Percentiles rank a stretch among this genome's conserved stretches.
phyloP scores from a whole-genome alignment of 2,888 invertebrate genomes.

The Parnassius glacialis region DNA sequence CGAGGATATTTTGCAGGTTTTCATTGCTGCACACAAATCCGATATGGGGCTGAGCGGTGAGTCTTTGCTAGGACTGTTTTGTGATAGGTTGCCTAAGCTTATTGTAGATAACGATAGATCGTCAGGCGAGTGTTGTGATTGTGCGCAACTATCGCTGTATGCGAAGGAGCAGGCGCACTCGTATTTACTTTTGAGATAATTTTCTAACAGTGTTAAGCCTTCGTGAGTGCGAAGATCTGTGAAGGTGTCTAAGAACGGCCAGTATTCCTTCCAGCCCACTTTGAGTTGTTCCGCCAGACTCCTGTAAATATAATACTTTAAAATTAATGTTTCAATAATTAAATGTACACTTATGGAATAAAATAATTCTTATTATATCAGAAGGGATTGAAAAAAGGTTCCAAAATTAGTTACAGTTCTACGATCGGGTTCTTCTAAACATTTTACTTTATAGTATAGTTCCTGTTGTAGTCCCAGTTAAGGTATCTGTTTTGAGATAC shows the following conservation, averaged over 20 bases:
- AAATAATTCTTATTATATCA: too few species aligned
- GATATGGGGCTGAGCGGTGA: slow-evolving; percentile 76
- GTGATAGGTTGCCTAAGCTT: slow-evolving; percentile 47
- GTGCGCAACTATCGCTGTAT: slow-evolving; percentile 59
- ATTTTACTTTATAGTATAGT: too few species aligned
- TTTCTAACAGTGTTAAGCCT: slow-evolving; percentile 88
- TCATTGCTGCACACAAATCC: slow-evolving; percentile 81
- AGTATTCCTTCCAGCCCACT: slow-evolving; percentile 94
- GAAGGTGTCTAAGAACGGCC: slow-evolving; percentile 93
- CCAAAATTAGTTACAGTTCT: too few species aligned
- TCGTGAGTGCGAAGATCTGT: slow-evolving; percentile 87
- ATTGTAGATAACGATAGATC: slow-evolving; percentile 60
- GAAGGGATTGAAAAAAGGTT: too few species aligned
- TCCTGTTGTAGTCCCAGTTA: too few species aligned
- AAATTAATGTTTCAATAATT: background rate
- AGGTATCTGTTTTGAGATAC: too few species aligned
- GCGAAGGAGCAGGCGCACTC: slow-evolving; percentile 64
- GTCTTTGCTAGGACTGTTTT: slow-evolving; percentile 41
- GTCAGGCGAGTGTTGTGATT: slow-evolving; percentile 48
- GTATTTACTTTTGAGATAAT: slow-evolving; percentile 83
- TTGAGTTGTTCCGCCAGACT: slow-evolving; percentile 86
- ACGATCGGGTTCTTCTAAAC: too few species aligned
- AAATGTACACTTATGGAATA: too few species aligned
- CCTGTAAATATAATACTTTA: slow-evolving; percentile 56
- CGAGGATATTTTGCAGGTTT: slow-evolving; percentile 74